phyloP scores from a whole-genome alignment of 2,888 invertebrate species.

The Papilio protenor region DNA sequence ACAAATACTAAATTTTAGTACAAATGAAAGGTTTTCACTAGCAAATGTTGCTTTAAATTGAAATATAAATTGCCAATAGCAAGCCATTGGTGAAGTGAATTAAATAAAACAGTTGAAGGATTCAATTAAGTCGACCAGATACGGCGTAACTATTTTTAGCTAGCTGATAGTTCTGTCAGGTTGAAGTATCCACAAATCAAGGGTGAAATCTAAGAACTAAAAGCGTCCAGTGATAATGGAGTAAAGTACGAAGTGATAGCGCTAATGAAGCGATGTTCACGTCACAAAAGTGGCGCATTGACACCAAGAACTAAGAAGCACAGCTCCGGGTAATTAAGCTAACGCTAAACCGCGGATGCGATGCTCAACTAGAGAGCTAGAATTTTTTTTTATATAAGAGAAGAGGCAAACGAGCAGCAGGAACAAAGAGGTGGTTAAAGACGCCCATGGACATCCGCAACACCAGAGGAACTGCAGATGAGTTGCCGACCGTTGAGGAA shows the following conservation, averaged over 20 bases:
- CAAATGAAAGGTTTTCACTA: not conserved
- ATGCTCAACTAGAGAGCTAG: not conserved
- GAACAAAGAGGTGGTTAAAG: too few species aligned
- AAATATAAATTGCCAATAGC: constrained; percentile 19
- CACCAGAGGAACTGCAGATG: too few species aligned
- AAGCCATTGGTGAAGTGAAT: constrained; percentile 15
- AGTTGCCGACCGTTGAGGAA: too few species aligned
- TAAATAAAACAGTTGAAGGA: constrained; percentile 39
- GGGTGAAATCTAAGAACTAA: constrained; percentile 71
- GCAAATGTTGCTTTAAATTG: constrained; percentile 4
- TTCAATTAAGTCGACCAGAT: constrained; percentile 53
- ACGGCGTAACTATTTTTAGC: constrained; percentile 62
- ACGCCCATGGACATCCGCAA: too few species aligned
- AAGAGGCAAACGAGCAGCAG: too few species aligned
- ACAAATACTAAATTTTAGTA: not conserved
- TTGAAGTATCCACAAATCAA: constrained; percentile 53
- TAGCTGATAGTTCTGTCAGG: constrained; percentile 53
- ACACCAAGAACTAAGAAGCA: constrained; percentile 70
- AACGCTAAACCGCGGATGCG: constrained; percentile 34
- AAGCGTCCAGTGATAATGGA: constrained; percentile 76
- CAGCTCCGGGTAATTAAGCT: constrained; percentile 69
- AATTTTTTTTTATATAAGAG: too few species aligned
- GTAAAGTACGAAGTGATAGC: constrained; percentile 67
- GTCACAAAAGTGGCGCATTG: constrained; percentile 75
- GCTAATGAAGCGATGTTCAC: constrained; percentile 81